These are phyloP conservation scores for Halcyon senegalensis DNA, from an alignment of 2,113 vertebrate species.

Conservation along the genomic window DNA sequence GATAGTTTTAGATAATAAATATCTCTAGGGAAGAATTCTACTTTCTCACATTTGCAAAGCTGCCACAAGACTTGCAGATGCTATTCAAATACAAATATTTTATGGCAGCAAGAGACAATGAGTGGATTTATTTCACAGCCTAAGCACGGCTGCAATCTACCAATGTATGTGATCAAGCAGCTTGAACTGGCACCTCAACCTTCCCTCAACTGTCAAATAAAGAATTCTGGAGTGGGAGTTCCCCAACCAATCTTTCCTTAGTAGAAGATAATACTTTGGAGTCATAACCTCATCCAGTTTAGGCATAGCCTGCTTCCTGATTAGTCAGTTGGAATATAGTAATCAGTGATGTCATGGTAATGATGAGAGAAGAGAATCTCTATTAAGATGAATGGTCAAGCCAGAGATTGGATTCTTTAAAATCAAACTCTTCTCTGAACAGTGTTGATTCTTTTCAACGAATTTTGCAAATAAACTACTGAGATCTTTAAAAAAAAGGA, in stretches of 20 bases:
- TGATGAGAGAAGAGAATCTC: background rate
- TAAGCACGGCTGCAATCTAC: background rate
- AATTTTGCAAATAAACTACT: background rate
- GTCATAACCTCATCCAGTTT: constrained; percentile 36
- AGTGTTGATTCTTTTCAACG: background rate
- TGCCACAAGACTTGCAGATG: background rate
- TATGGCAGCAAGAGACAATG: background rate
- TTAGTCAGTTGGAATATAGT: constrained; percentile 42
- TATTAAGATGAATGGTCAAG: background rate
- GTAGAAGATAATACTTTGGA: constrained; percentile 6
- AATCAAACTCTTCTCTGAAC: background rate
- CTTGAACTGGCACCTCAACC: background rate
- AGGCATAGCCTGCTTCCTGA: constrained; percentile 42
- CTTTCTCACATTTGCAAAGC: background rate
- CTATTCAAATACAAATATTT: background rate
- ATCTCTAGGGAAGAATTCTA: background rate
- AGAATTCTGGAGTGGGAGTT: constrained; percentile 36
- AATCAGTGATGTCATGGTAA: background rate
- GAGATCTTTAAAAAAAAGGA: background rate
- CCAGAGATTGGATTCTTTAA: background rate
- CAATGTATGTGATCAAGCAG: background rate
- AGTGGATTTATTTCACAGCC: background rate
- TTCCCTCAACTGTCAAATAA: background rate
- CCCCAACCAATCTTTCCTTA: background rate
- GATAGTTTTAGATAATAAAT: background rate